Evolutionary conservation across 2,113 vertebrate species (phyloP), one percentile per base, ranked within the genome.

Genomic region (Camelus bactrianus): DNA sequence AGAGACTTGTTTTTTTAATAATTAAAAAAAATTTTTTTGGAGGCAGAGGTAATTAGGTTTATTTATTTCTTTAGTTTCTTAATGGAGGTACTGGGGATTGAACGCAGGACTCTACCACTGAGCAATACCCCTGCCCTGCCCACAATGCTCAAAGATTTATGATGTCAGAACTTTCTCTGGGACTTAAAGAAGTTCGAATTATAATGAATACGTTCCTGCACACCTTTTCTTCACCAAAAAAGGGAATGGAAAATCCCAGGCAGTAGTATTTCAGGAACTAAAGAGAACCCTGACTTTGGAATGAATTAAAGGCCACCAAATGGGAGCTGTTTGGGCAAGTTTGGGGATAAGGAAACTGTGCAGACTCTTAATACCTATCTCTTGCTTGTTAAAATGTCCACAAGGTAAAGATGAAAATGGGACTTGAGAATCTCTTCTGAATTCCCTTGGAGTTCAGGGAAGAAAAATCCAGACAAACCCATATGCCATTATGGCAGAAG

Each of bases 141-240:
- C 5, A 5, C 38, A 42, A 42, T 42, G 38, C 38, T 42, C 38
- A 38, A 42, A 42, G 38, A 75, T 26, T 48, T 88, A 35, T 72
- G 84, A 91, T 91, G 84, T 88, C 64, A 84, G n/a, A 85, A 89
- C 48, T 93, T 94, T 91, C 60, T 77, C 54, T 92, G 85, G 67
- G n/a, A 82, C 32, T 48, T 90, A 22, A 77, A 93, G 20, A 76
- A 54, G 54, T 62, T 54, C 96, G n/a, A 65, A 76, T 87, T 72
- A 35, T 54, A 93, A 86, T 73, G 60, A 97, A 82, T 35, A 62
- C 8, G 82, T n/a, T 81, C 58, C 60, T 70, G 22, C 52, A 91
- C 52, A 84, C 85, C n/a, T 90, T 42, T 38, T 97, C 19, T 76
- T 95, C 52, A 85, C 50, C 38, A 62, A 91, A 92, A 70, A 80